These are phyloP conservation scores for Dicroscelio sp. DNA, from an alignment of 2,888 invertebrate species.

Conservation along the genomic window DNA sequence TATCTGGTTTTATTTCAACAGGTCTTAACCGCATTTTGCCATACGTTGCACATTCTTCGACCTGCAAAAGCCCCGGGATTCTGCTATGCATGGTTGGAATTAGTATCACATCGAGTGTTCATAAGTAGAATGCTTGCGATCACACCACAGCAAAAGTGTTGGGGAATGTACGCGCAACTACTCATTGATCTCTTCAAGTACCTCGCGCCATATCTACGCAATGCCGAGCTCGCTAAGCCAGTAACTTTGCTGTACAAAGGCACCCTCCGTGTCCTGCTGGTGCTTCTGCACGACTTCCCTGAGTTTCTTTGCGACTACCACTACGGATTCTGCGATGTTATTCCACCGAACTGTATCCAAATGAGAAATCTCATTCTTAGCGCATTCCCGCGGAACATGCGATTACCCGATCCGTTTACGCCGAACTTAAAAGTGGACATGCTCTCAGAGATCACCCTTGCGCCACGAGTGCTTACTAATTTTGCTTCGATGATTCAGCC, in stretches of 20 bases:
- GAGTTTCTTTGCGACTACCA: slow-evolving; percentile 99
- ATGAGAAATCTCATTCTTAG: slow-evolving; percentile 99
- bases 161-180: slow-evolving; percentile 99
- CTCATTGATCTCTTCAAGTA: slow-evolving; percentile 99
- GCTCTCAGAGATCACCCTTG: slow-evolving; percentile 96
- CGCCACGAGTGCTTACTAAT: slow-evolving; percentile 97
- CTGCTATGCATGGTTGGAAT: slow-evolving; percentile 99
- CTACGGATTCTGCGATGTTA: slow-evolving; percentile 99
- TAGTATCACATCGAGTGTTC: slow-evolving; percentile 99
- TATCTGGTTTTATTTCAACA: slow-evolving; percentile 92
- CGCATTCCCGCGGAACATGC: slow-evolving; percentile 99
- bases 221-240: slow-evolving; percentile 98
- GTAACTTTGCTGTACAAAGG: slow-evolving; percentile 99
- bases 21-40: slow-evolving; percentile 98
- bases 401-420: slow-evolving; percentile 99
- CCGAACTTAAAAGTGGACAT: slow-evolving; percentile 98
- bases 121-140: slow-evolving; percentile 98
- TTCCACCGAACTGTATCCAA: slow-evolving; percentile 99
- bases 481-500: slow-evolving; percentile 97
- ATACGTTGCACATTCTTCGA: slow-evolving; percentile 97
- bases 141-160: slow-evolving; percentile 98
- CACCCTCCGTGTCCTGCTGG: slow-evolving; percentile 97
- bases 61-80: slow-evolving; percentile 99
- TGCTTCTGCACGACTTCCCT: slow-evolving; percentile 99
- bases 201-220: slow-evolving; percentile 98